phyloP scores from a whole-genome alignment of 2,113 vertebrate species.

The Melanerpes aurifrons region DNA sequence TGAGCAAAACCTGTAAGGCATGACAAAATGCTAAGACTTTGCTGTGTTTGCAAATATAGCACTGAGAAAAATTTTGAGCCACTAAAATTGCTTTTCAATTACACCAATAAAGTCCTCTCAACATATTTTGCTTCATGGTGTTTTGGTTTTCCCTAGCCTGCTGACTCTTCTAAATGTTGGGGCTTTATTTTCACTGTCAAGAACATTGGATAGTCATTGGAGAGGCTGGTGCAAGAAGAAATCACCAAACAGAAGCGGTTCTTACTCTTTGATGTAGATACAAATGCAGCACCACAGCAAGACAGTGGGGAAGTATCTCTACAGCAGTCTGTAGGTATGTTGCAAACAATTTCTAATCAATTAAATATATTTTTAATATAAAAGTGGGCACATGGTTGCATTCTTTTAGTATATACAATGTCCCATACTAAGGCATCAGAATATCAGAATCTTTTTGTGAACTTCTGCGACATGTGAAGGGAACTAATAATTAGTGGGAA shows the following conservation, averaged over 20 bases:
- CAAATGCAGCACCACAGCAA: not conserved
- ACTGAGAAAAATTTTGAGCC: not conserved
- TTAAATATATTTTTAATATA: not conserved
- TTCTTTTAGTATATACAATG: not conserved
- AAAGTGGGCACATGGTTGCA: not conserved
- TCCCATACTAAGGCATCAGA: not conserved
- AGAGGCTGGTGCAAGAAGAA: not conserved
- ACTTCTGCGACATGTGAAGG: not conserved
- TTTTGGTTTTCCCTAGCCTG: not conserved
- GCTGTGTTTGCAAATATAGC: not conserved
- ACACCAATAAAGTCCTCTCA: not conserved
- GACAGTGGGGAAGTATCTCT: not conserved
- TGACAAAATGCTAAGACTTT: not conserved
- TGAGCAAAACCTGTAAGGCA: accelerated
- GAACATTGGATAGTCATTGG: not conserved
- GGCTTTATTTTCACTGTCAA: not conserved
- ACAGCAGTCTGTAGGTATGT: not conserved
- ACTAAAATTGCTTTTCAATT: not conserved
- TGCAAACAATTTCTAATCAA: not conserved
- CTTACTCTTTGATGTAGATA: not conserved
- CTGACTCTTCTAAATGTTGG: not conserved
- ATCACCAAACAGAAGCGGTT: not conserved
- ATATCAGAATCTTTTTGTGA: not conserved
- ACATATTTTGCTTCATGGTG: accelerated
- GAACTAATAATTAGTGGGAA: not conserved